phyloP scores from a whole-genome alignment of 2,113 vertebrate species.

The Apeltes quadracus region DNA sequence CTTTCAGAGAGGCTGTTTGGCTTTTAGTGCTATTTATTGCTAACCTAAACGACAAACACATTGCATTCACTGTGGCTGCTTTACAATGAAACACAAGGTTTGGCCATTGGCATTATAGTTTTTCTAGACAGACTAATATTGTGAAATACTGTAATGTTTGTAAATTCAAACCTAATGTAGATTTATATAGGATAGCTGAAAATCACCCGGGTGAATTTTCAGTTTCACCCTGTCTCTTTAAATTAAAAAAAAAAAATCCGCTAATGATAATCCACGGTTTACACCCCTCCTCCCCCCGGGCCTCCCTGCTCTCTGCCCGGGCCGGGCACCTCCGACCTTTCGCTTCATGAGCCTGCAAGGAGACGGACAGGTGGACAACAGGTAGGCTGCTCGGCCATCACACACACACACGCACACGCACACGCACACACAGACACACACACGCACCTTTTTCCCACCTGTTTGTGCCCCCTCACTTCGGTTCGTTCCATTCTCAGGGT shows the following conservation, averaged over 20 bases:
- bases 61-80: background rate
- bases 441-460: background rate
- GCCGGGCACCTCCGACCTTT: conserved; percentile 26
- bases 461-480: background rate
- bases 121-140: background rate
- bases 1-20: background rate
- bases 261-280: conserved; percentile 60
- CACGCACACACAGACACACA: too few species aligned
- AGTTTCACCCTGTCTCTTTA: conserved; percentile 70
- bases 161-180: background rate
- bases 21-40: too few species aligned
- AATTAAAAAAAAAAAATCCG: conserved; percentile 59
- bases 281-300: conserved; percentile 16
- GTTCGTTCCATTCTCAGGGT: background rate
- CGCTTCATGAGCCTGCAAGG: conserved; percentile 5
- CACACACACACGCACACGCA: background rate
- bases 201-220: too few species aligned
- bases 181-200: background rate
- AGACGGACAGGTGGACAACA: background rate
- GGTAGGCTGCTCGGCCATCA: background rate
- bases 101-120: too few species aligned
- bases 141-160: background rate
- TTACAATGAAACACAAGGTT: background rate
- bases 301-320: conserved; percentile 22
- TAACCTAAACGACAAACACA: background rate